Evolutionary conservation across 2,797 vertebrate genomes (phyloP).

Genomic region (Bradypodion pumilum): DNA sequence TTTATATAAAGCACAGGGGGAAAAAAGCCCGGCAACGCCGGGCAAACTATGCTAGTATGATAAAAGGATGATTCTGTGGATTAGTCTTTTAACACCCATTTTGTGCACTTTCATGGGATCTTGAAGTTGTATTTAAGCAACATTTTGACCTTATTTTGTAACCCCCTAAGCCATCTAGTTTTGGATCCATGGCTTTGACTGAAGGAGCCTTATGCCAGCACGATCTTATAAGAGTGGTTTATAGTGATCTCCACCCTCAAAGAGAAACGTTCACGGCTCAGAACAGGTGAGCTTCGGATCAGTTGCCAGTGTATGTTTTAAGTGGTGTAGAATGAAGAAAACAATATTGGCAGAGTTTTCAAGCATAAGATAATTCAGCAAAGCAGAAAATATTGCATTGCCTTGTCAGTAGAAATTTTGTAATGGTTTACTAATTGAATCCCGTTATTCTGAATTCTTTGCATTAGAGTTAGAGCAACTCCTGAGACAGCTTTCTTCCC

Average conservation of each 20-base stretch:
- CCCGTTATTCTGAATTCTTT: constrained; percentile 5
- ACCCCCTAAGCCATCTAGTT: constrained; percentile 86
- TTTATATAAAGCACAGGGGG: too few species aligned
- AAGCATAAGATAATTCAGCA: constrained; percentile 17
- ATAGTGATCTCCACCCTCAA: constrained; percentile 96
- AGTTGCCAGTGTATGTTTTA: constrained; percentile 9
- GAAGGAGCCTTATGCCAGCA: constrained; percentile 96
- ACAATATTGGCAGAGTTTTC: not conserved
- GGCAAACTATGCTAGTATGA: too few species aligned
- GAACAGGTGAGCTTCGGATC: constrained; percentile 84
- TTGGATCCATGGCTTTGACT: constrained; percentile 96
- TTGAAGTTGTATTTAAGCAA: constrained; percentile 2
- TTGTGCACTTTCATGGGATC: not conserved
- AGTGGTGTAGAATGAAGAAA: not conserved
- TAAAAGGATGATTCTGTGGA: not conserved
- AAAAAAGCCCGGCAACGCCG: too few species aligned
- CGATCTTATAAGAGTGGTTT: constrained; percentile 95
- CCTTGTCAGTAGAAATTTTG: not conserved
- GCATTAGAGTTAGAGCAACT: not conserved
- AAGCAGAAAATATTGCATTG: not conserved
- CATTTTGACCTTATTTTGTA: not conserved
- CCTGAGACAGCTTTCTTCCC: not conserved
- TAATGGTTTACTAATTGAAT: not conserved
- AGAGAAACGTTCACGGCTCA: constrained; percentile 98
- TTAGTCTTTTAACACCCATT: not conserved